Evolutionary conservation across 1,140 invertebrate genomes (phyloP), one percentile per base, ranked within the genome.

Genomic region (Scylla paramamosain): DNA sequence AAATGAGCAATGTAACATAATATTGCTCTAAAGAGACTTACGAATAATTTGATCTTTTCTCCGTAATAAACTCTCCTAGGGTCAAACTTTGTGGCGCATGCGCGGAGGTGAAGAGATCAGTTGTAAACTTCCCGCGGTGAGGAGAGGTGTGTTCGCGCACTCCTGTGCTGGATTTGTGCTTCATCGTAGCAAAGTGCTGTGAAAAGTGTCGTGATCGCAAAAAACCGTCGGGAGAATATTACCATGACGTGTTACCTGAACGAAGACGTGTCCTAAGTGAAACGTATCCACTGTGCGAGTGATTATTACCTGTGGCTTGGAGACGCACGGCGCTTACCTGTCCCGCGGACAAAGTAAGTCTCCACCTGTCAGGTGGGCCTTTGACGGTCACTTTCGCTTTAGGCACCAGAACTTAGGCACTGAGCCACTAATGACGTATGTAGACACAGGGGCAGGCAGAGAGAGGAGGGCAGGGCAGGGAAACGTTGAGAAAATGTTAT

Each of bases 401-500:
- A 59, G 12, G 16, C 52, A 59, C 52, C 52, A 12, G 0, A 59
- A 0, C 12, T 8, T 59, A 8, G 52, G n/a, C 67, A n/a, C n/a
- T 77, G 20, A n/a, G 67, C 7, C 67, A n/a, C 67, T n/a, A 7
- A 77, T 77, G 6, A 20, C 67, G 6, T 1, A 20, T 25, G 67
- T 2, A 77, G 67, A 20, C 67, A 77, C n/a, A 77, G 67, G 25
- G 12, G 8, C 20, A 25, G 67, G 67, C 67, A 77, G 67, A 20
- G 20, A 77, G 67, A 20, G 67, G 20, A 77, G 67, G 67, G 67
- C 67, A 77, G 25, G 67, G 67, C 67, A 77, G 67, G 67, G 67
- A n/a, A 77, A 77, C 67, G 67, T 77, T 77, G 67, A n/a, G 67
- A 77, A 77, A 77, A 77, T 77, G 67, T 77, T 77, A 77, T 77